Evolutionary conservation across 2,888 invertebrate genomes (phyloP).

Genomic region (Bugula neritina): DNA sequence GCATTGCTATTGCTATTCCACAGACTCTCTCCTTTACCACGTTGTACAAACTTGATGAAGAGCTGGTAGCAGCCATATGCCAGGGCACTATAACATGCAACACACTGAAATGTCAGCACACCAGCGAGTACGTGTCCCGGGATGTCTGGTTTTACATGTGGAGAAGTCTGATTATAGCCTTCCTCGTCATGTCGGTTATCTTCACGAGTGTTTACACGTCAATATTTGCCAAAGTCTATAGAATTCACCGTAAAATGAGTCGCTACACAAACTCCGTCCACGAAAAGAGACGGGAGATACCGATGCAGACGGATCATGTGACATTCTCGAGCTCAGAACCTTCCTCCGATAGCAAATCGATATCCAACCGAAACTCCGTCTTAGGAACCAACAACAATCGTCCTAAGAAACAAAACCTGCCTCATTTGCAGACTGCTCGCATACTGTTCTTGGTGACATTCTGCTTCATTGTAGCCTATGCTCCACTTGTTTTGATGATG

Average conservation of each 20-base stretch:
- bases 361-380: not conserved
- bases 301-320: conserved; percentile 18
- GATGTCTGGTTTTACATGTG: conserved; percentile 25
- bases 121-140: conserved; percentile 10
- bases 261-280: not conserved
- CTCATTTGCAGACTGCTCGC: conserved; percentile 39
- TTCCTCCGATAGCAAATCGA: not conserved
- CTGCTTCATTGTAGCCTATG: conserved; percentile 38
- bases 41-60: not conserved
- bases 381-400: not conserved
- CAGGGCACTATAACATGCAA: conserved; percentile 35
- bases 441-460: conserved; percentile 39
- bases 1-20: conserved; percentile 35
- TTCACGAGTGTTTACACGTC: conserved; percentile 25
- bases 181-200: conserved; percentile 8
- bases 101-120: conserved; percentile 31
- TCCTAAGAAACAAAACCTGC: not conserved
- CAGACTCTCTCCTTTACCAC: conserved; percentile 35
- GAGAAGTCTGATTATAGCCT: conserved; percentile 25
- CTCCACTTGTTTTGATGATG: conserved; percentile 39
- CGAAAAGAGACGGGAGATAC: not conserved
- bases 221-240: conserved; percentile 25
- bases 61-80: conserved; percentile 29
- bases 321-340: conserved; percentile 12
- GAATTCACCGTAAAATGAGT: not conserved